Evolutionary conservation across 2,888 invertebrate species (phyloP).

Genomic region (Tyria jacobaeae): DNA sequence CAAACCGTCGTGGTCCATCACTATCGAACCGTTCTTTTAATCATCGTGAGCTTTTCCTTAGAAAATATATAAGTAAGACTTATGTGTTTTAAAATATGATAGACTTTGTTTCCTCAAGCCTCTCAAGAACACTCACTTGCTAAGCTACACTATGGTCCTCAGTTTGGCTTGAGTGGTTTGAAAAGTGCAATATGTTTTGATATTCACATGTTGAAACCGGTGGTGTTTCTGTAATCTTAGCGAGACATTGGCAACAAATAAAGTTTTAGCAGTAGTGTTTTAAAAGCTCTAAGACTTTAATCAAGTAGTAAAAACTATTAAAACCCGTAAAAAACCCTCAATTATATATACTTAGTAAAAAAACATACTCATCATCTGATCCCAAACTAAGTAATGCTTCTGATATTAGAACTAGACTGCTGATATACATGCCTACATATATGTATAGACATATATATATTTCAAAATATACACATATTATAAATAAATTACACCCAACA

Average conservation of each 20-base stretch:
- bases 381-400: too few species aligned
- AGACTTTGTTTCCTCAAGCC: constrained; percentile 19
- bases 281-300: too few species aligned
- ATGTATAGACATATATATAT: too few species aligned
- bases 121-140: background rate
- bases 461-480: too few species aligned
- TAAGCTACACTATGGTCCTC: background rate
- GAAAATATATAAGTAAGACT: constrained; percentile 35
- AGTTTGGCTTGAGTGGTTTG: background rate
- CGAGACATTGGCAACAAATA: background rate
- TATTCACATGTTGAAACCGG: background rate
- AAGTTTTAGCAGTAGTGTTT: too few species aligned
- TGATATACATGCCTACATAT: too few species aligned
- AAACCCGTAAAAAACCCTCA: too few species aligned
- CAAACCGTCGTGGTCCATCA: constrained; percentile 28
- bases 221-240: background rate
- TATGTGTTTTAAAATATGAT: constrained; percentile 40
- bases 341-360: too few species aligned
- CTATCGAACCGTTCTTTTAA: constrained; percentile 32
- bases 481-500: too few species aligned
- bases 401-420: too few species aligned
- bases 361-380: too few species aligned
- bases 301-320: too few species aligned
- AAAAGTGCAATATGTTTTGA: background rate
- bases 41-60: constrained; percentile 24